Evolutionary conservation across 2,797 vertebrate species (phyloP), one percentile per base, ranked within the genome.

Genomic region (Lepus oiostolus): DNA sequence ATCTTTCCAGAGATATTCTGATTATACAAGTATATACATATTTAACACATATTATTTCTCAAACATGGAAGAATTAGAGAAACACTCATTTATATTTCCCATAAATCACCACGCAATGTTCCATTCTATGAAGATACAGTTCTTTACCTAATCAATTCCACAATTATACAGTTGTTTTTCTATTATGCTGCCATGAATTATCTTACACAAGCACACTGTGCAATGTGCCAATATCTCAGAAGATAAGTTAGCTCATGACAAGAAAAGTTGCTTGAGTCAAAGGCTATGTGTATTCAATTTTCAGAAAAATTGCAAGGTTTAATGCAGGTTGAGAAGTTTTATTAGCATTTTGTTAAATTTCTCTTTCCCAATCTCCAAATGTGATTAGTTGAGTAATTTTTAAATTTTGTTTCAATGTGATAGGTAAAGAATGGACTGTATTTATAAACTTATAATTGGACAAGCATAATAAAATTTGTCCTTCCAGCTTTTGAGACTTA

Each of bases 1-100:
- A 77, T 86, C 47, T 50, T 82, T 93, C 58, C 38, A 90, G 74
- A 81, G 81, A 82, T 76, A 91, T 24, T 86, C 32, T 90, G 54
- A 54, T 84, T 95, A 75, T 63, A 67, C 1, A 82, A 79, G 3
- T 19, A 71, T 35, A 60, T 65, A 35, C 70, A 30, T 21, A 58
- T 3, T 47, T 92, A 70, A 54, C 63, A n/a, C 10, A 60, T 50
- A 50, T 79, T 85, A 65, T 89, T 63, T 16, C 60, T 16, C 24
- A 93, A 87, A 30, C 35, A 68, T 30, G 5, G 21, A 16, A 90
- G 71, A 95, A 91, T 72, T 67, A 87, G 6, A 80, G 50, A 65
- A 86, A 82, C 2, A 24, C 13, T 47, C 17, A 91, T 91, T 91
- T 94, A 2, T 30, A 77, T 68, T 80, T 84, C 28, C 68, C 35